A percentile compares a stretch with the other conserved stretches of the same genome.
phyloP scores from a whole-genome alignment of 2,113 vertebrate species.

The Periophthalmus modestus region DNA sequence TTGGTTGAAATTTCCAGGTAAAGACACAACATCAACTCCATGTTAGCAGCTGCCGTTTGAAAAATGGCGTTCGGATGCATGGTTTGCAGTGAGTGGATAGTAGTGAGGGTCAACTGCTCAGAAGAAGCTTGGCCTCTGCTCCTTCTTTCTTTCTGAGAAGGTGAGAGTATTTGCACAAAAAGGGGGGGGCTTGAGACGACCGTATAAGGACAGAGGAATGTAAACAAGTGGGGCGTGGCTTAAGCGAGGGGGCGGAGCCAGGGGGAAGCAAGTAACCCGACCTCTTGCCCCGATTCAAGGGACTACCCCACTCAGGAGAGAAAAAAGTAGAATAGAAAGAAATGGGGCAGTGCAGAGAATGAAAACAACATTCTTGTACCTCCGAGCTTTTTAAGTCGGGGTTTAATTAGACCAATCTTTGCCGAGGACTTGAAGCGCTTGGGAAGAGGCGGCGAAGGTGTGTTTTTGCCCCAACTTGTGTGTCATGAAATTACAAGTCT shows the following conservation, averaged over 20 bases:
- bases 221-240: conserved; percentile 83
- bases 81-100: conserved; percentile 31
- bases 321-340: conserved; percentile 20
- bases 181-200: conserved; percentile 64
- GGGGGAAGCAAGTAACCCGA: conserved; percentile 78
- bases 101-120: conserved; percentile 46
- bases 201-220: conserved; percentile 83
- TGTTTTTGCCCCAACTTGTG: conserved; percentile 45
- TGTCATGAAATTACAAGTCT: conserved; percentile 64
- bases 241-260: conserved; percentile 48
- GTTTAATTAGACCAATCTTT: conserved; percentile 72
- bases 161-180: conserved; percentile 66
- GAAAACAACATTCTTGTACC: conserved; percentile 78
- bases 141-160: conserved; percentile 62
- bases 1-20: conserved; percentile 47
- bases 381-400: conserved; percentile 59
- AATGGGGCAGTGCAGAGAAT: conserved; percentile 35
- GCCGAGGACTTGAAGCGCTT: conserved; percentile 45
- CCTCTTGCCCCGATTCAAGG: conserved; percentile 62
- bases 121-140: conserved; percentile 42
- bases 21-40: conserved; percentile 17
- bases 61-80: conserved; percentile 23
- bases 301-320: conserved; percentile 60
- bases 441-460: conserved; percentile 39
- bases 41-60: conserved; percentile 4